Percentiles rank a stretch among this genome's conserved stretches.
Evolutionary conservation across 2,113 vertebrate species (phyloP).

Genomic region (Tragelaphus strepsiceros): DNA sequence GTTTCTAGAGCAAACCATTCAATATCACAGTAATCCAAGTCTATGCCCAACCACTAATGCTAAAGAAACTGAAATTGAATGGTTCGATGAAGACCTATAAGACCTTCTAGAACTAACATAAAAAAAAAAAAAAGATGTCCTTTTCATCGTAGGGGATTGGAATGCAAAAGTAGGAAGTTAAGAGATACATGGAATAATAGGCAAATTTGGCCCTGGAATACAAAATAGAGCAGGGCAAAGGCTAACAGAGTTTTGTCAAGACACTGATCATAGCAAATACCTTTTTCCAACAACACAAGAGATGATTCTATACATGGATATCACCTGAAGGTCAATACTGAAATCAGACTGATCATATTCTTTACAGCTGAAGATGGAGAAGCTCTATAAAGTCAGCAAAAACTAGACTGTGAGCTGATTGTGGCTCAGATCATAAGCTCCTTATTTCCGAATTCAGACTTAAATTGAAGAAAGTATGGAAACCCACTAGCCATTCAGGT

Average conservation of each 20-base stretch:
- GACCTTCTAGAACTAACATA: not conserved
- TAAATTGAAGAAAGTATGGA: not conserved
- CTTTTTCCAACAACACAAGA: not conserved
- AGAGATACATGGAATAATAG: not conserved
- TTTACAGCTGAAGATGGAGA: not conserved
- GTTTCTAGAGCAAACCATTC: not conserved
- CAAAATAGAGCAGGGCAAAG: not conserved
- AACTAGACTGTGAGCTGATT: not conserved
- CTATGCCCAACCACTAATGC: not conserved
- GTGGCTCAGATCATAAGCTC: not conserved
- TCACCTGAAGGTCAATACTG: not conserved
- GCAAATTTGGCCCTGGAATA: not conserved
- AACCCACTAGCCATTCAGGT: not conserved
- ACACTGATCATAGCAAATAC: not conserved
- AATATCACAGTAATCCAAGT: not conserved
- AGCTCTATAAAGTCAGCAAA: not conserved
- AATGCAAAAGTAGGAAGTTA: not conserved
- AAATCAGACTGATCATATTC: not conserved
- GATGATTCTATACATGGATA: not conserved
- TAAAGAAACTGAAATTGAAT: not conserved
- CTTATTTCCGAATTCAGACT: not conserved
- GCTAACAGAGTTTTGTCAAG: not conserved
- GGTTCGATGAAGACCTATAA: not conserved
- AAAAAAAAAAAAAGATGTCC: not conserved
- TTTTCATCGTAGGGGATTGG: not conserved